Conservation (phyloP, 1,140 invertebrate genomes). For the Cataglyphis hispanica region DNA sequence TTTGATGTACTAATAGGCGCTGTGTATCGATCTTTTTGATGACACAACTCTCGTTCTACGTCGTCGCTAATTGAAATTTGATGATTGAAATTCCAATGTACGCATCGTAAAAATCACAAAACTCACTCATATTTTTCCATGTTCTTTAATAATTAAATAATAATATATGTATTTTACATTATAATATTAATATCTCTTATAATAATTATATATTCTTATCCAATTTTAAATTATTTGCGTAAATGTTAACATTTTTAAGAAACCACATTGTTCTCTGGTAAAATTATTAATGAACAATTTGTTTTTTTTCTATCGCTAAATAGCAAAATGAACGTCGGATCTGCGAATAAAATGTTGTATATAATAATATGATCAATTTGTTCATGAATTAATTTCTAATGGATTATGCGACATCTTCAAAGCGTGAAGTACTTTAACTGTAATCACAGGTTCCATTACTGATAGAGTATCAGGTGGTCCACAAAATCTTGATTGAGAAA, state of each 20-base stretch:
- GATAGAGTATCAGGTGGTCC: neutral
- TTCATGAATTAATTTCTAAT: neutral
- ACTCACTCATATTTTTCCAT: neutral
- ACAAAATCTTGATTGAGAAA: neutral
- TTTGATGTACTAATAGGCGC: constrained; percentile 10
- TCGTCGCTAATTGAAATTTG: constrained; percentile 34
- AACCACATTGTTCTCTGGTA: neutral
- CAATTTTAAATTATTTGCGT: neutral
- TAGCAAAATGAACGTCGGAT: neutral
- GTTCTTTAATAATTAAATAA: no score
- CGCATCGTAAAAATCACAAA: neutral
- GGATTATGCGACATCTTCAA: neutral
- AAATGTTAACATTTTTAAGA: neutral
- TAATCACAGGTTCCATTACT: neutral
- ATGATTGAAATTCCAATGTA: neutral
- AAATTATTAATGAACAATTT: neutral
- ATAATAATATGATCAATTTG: neutral
- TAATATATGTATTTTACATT: no score
- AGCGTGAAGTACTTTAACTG: neutral
- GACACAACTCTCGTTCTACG: neutral
- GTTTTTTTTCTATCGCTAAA: neutral
- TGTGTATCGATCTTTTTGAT: constrained; percentile 31
- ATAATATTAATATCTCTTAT: no score
- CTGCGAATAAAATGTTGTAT: neutral
- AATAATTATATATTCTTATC: no score